A percentile compares a stretch with the other conserved stretches of the same genome.
These are phyloP conservation scores for Cantharis nigra DNA, from an alignment of 2,888 invertebrate genomes.

Conservation along the genomic window DNA sequence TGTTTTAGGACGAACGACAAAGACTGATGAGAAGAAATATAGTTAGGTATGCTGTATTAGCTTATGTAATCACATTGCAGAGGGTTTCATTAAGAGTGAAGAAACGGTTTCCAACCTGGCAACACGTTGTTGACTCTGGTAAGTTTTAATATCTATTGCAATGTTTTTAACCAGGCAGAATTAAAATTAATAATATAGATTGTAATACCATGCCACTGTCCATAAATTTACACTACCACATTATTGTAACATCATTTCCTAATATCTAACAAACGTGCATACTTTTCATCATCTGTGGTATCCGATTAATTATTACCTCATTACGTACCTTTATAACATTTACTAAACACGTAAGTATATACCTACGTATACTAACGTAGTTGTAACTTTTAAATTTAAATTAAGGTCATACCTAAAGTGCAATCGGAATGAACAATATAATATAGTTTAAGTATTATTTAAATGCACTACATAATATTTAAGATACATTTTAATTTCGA, in stretches of 20 bases:
- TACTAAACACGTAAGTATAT: background rate
- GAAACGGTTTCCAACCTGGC: constrained; percentile 85
- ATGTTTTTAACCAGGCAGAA: background rate
- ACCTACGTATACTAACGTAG: background rate
- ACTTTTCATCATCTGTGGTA: background rate
- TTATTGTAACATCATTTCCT: background rate
- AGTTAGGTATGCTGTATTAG: constrained; percentile 85
- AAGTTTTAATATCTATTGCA: constrained; percentile 45
- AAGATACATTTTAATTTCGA: background rate
- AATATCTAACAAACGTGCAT: background rate
- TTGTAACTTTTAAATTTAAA: background rate
- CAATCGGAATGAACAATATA: background rate
- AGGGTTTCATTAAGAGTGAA: constrained; percentile 87
- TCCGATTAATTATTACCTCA: background rate
- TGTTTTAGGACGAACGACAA: constrained; percentile 81
- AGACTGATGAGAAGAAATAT: constrained; percentile 89
- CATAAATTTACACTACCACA: background rate
- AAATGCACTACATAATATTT: background rate
- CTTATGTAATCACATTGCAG: constrained; percentile 87
- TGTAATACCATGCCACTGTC: background rate
- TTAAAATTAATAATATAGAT: background rate
- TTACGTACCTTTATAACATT: background rate
- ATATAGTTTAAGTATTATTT: background rate
- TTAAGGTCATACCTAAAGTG: background rate
- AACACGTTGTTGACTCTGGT: constrained; percentile 91